Evolutionary conservation across 2,888 invertebrate species (phyloP).

Genomic region (Tetramorium bicarinatum): DNA sequence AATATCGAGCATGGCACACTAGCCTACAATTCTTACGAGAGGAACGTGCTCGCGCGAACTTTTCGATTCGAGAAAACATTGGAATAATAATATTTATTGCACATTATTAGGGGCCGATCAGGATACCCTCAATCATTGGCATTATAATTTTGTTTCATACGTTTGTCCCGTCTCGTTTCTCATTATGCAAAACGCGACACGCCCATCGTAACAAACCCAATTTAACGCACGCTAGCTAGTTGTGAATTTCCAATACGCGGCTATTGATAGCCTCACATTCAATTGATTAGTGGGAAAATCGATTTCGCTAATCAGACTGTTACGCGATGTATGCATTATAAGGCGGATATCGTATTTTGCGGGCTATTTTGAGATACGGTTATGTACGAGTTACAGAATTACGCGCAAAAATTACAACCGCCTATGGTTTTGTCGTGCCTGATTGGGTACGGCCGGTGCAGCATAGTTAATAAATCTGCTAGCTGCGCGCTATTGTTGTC

Average conservation of each 20-base stretch:
- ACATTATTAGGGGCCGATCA: constrained; percentile 32
- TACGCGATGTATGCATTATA: neutral
- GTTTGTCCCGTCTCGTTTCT: constrained; percentile 56
- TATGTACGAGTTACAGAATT: constrained; percentile 4
- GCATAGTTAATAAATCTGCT: constrained; percentile 23
- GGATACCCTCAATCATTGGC: constrained; percentile 7
- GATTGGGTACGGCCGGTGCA: neutral
- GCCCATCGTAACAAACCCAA: constrained; percentile 73
- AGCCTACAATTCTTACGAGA: constrained; percentile 25
- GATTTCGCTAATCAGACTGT: constrained; percentile 33
- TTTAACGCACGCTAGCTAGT: constrained; percentile 67
- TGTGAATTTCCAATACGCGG: constrained; percentile 60
- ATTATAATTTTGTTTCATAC: constrained; percentile 50
- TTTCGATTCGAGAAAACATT: neutral
- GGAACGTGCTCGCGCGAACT: neutral
- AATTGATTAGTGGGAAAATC: constrained; percentile 64
- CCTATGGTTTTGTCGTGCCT: neutral
- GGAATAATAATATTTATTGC: constrained; percentile 29
- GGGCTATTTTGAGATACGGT: neutral
- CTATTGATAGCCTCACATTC: constrained; percentile 57
- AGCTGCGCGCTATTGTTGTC: constrained; percentile 50
- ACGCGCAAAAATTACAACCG: constrained; percentile 12
- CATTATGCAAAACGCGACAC: constrained; percentile 70
- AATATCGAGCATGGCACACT: constrained; percentile 20
- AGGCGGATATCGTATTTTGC: neutral